Evolutionary conservation across 2,797 vertebrate species (phyloP).

Genomic region (Squalus acanthias): DNA sequence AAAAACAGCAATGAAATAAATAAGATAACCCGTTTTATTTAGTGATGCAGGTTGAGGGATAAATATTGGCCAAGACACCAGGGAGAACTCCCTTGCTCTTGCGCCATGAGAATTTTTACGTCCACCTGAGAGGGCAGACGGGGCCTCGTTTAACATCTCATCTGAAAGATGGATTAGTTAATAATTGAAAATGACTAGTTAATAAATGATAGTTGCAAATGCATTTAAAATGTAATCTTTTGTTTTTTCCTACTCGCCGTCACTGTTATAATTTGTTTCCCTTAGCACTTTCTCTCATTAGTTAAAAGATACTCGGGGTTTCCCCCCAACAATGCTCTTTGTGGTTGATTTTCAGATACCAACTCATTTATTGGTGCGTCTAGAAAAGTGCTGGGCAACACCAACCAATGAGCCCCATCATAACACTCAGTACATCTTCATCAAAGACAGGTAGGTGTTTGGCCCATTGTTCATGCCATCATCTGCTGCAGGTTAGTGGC

Average conservation of each 20-base stretch:
- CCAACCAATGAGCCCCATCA: conserved; percentile 64
- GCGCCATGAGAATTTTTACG: background rate
- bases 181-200: background rate
- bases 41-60: background rate
- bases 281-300: background rate
- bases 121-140: background rate
- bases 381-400: conserved; percentile 70
- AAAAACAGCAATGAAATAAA: background rate
- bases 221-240: background rate
- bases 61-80: background rate
- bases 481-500: background rate
- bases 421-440: conserved; percentile 67
- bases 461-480: background rate
- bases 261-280: background rate
- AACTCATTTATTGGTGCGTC: conserved; percentile 59
- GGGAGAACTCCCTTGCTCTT: background rate
- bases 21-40: background rate
- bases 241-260: rapidly evolving
- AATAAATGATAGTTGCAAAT: background rate
- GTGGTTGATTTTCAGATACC: conserved; percentile 52
- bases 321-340: background rate
- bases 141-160: background rate
- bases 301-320: background rate
- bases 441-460: conserved; percentile 58
- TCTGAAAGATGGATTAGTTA: background rate